These are phyloP conservation scores for Diarsia dahlii DNA, from an alignment of 2,888 invertebrate genomes.

Conservation along the genomic window DNA sequence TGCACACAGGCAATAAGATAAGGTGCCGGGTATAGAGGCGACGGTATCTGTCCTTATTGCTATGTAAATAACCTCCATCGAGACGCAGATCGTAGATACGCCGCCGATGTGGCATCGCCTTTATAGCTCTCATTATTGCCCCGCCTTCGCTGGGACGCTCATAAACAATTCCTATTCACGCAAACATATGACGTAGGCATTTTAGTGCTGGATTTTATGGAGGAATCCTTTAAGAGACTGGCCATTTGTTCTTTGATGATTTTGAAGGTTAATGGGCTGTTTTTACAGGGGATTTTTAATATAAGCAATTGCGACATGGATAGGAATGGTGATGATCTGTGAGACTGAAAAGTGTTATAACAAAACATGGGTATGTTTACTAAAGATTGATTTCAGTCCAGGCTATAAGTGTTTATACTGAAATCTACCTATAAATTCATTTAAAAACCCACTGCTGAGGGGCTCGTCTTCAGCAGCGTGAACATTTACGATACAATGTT, in stretches of 20 bases:
- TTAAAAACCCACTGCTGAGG: too few species aligned
- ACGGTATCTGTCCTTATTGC: constrained; percentile 87
- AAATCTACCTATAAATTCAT: not conserved
- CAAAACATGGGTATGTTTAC: not conserved
- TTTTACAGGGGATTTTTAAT: constrained; percentile 44
- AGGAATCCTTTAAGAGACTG: constrained; percentile 58
- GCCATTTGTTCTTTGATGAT: constrained; percentile 57
- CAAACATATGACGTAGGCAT: constrained; percentile 66
- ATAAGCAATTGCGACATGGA: constrained; percentile 37
- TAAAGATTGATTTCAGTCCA: not conserved
- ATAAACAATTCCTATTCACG: constrained; percentile 69
- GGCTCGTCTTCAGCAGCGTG: not conserved
- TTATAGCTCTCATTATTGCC: constrained; percentile 81
- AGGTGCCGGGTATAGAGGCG: constrained; percentile 78
- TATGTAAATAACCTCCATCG: constrained; percentile 89
- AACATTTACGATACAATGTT: not conserved
- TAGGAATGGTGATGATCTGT: not conserved
- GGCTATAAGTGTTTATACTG: not conserved
- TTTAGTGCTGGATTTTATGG: constrained; percentile 65
- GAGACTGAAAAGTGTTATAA: not conserved
- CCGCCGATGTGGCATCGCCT: constrained; percentile 87
- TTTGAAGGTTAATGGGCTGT: constrained; percentile 46
- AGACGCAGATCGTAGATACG: constrained; percentile 86
- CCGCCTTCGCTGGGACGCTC: constrained; percentile 57
- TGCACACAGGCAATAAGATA: constrained; percentile 88